Conservation (phyloP, 2,113 vertebrate genomes). For the Chloropsis hardwickii region DNA sequence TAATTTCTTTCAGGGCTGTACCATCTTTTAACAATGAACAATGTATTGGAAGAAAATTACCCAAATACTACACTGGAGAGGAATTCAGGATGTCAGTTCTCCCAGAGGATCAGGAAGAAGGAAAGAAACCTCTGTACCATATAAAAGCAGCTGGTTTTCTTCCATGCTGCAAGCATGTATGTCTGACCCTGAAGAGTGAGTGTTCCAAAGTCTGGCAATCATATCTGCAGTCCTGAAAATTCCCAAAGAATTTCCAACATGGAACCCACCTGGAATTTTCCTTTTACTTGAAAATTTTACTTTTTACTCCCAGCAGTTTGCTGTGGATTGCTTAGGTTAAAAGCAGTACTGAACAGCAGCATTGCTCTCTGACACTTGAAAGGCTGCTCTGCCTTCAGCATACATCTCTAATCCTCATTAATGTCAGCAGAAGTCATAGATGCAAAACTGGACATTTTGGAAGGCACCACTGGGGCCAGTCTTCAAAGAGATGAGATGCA, state of each 20-base stretch:
- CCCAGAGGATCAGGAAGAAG: background rate
- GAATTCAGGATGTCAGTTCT: background rate
- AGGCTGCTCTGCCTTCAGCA: background rate
- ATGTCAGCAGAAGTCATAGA: background rate
- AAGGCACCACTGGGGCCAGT: background rate
- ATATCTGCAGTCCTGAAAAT: background rate
- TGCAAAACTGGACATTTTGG: conserved; percentile 1
- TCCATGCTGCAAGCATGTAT: background rate
- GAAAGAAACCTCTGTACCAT: background rate
- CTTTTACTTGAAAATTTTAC: background rate
- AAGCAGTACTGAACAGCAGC: background rate
- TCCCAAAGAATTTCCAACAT: background rate
- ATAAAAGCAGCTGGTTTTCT: background rate
- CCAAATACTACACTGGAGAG: background rate
- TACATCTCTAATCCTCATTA: background rate
- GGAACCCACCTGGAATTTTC: background rate
- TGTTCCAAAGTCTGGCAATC: background rate
- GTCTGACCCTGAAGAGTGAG: background rate
- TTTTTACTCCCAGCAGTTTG: background rate
- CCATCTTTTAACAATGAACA: background rate
- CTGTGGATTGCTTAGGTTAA: background rate
- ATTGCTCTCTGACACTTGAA: background rate
- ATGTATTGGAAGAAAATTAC: background rate
- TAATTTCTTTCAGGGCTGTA: background rate
- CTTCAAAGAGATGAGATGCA: background rate